Base-by-base conservation (phyloP, 1,140 invertebrate genomes). In the Eriocheir sinensis region DNA sequence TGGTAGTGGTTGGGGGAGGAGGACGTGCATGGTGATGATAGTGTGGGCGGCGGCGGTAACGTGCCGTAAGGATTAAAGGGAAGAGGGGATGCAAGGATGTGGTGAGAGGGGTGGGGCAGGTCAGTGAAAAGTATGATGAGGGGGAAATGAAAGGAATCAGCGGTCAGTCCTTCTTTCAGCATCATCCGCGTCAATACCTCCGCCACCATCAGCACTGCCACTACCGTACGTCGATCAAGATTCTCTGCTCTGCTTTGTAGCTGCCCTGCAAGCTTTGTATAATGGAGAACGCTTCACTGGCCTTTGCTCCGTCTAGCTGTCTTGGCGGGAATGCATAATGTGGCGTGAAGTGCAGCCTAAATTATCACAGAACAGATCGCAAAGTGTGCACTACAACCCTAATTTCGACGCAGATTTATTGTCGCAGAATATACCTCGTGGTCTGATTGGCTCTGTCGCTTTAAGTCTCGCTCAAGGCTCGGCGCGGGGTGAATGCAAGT, bases 361-460 rank as follows among this genome's bases (percentile, higher is more conserved):
- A 34, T 90, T 90, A 90, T 90, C 89, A 36, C 0, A 93, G 89
- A 79, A 80, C 85, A 89, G 83, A 88, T 93, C 93, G 32, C 60
- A 89, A 79, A 83, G 36, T 72, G 60, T 40, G 80, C 88, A 34
- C 80, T 34, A 53, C 38, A 80, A 90, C 88, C 88, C 89, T 91
- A 91, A 94, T 94, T 94, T 94, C 36, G 40, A 79, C 30, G 34
- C 30, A 83, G 48, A 94, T 94, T 94, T 91, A 94, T 94, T 81
- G 93, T 91, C 79, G 93, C 93, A 85, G 93, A 94, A 91, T 91
- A 94, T 94, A 91, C 30, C 88, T 94, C 93, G 72, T 38, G 44
- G 36, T 83, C 79, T 85, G 93, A 94, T 94, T 94, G 93, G 41
- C 93, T 83, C 48, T 94, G 93, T 94, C 88, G 88, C 93, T 91